Conservation (phyloP, 2,797 vertebrate species). For the Gambelia wislizenii region DNA sequence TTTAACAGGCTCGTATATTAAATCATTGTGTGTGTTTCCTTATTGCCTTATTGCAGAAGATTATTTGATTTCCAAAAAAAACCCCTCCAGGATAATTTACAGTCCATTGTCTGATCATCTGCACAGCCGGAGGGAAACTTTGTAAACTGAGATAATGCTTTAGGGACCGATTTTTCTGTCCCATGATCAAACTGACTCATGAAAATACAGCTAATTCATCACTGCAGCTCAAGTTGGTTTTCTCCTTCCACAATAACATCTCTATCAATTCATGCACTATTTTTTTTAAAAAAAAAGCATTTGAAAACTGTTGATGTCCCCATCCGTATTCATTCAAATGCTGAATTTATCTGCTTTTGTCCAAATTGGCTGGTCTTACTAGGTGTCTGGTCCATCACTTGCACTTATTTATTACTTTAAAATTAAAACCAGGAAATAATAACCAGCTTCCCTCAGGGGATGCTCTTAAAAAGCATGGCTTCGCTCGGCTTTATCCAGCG, state of each 20-base stretch:
- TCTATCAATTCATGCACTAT: background rate
- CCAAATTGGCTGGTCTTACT: constrained; percentile 21
- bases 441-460: constrained; percentile 46
- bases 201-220: constrained; percentile 23
- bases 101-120: constrained; percentile 39
- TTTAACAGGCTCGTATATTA: constrained; percentile 49
- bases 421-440: constrained; percentile 72
- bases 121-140: constrained; percentile 40
- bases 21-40: constrained; percentile 51
- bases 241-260: constrained; percentile 3
- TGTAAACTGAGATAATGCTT: constrained; percentile 36
- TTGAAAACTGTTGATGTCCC: background rate
- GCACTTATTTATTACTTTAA: constrained; percentile 66
- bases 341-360: background rate
- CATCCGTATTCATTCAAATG: rapidly evolving
- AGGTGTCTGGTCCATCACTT: constrained; percentile 61
- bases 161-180: constrained; percentile 27
- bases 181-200: background rate
- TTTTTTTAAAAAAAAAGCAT: background rate
- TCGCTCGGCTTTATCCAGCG: constrained; percentile 34
- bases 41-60: constrained; percentile 46
- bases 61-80: background rate
- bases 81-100: constrained; percentile 33
- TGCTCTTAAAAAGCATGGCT: constrained; percentile 37
- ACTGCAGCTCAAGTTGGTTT: background rate